Percentiles rank a stretch among this genome's conserved stretches.
Conservation (phyloP, 2,888 invertebrate genomes). For the Pasiphila rectangulata region DNA sequence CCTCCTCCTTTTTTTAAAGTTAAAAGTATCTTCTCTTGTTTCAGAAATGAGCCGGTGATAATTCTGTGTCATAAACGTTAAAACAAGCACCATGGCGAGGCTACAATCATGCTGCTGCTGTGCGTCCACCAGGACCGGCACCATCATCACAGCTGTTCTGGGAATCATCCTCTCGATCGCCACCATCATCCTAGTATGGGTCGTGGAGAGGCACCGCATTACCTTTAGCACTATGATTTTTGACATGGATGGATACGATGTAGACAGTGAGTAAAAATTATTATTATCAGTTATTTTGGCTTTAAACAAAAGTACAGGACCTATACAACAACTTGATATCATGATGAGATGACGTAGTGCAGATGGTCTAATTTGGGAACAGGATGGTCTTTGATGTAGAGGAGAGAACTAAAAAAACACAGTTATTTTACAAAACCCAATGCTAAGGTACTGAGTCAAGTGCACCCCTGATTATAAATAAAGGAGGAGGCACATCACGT, state of each 20-base stretch:
- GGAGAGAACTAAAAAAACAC: no score
- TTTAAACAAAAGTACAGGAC: no score
- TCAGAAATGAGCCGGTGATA: constrained; percentile 50
- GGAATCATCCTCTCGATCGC: constrained; percentile 88
- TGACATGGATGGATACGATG: constrained; percentile 70
- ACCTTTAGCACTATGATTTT: constrained; percentile 89
- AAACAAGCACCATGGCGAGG: constrained; percentile 61
- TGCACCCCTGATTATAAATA: no score
- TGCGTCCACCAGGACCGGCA: constrained; percentile 86
- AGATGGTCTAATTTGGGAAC: no score
- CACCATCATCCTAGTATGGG: constrained; percentile 85
- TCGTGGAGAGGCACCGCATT: constrained; percentile 78
- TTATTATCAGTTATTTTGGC: no score
- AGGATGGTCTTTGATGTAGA: no score
- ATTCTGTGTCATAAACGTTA: background rate
- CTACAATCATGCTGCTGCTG: constrained; percentile 86
- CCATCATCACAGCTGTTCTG: constrained; percentile 85
- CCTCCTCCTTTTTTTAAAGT: no score
- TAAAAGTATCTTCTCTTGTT: constrained; percentile 28
- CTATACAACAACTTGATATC: no score
- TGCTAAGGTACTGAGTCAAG: no score
- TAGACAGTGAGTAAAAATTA: constrained; percentile 81
- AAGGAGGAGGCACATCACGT: no score
- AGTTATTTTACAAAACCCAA: no score
- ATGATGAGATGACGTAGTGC: no score